Base-by-base conservation (phyloP, 2,797 vertebrate species). In the Diplodus sargus region DNA sequence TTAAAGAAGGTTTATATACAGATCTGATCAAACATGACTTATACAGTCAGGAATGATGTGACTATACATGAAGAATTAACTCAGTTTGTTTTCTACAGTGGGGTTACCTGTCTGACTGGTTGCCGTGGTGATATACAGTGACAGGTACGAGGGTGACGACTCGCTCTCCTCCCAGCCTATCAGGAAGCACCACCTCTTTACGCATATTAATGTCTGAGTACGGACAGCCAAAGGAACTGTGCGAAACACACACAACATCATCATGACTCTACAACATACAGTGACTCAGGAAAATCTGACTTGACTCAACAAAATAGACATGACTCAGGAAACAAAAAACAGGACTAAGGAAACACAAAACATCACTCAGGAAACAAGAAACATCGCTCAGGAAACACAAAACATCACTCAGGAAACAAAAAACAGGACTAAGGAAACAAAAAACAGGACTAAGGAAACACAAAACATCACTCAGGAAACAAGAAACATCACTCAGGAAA, bases 141-240 rank as follows among this genome's bases (percentile, higher is more conserved):
- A 95, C 91, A 8, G 95, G 94, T 65, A 95, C 88, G 0, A 95
- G 90, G 42, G 93, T 93, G 78, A 95, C 82, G 42, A 90, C 90
- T 69, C 90, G 84, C 76, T 95, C 95, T 58, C 92, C 93, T 49
- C 93, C 95, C 23, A 96, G 89, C 39, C 95, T 86, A 75, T 96
- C 94, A 1, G 93, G 94, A 69, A 95, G 90, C 3, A 89, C 80
- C 62, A 90, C 83, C 73, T 96, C 95, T 67, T 96, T 96, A 79
- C 94, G 94, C 91, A 96, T 84, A 79, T 96, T 97, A 53, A 94
- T 95, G 49, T 96, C 96, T 0, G 95, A 96, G 79, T 96, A 96
- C 0, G 94, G 96, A 88, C 95, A 96, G 66, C 96, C 94, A 15
- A 96, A 96, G 89, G 95, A 94, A 92, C 96, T 96, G 87, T 30